Percentiles rank a stretch among this genome's conserved stretches.
Evolutionary conservation across 2,113 vertebrate genomes (phyloP).

Genomic region (Peromyscus californicus): DNA sequence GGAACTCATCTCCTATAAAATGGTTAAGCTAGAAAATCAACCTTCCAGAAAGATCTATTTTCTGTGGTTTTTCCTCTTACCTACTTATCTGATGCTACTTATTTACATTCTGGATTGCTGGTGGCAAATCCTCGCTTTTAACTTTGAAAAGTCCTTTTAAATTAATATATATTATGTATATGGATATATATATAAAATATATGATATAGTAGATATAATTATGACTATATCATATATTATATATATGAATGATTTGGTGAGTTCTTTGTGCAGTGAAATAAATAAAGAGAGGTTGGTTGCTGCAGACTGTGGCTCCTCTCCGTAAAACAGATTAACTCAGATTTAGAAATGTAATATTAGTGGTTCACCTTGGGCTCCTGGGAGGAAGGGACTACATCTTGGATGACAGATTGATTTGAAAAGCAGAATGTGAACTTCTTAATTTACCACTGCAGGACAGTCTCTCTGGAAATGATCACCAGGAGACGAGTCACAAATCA

Average conservation of each 20-base stretch:
- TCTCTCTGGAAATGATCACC: slow-evolving; percentile 58
- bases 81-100: not conserved
- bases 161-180: not conserved
- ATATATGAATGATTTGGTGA: not conserved
- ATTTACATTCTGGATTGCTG: slow-evolving; percentile 38
- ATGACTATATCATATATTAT: not conserved
- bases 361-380: slow-evolving; percentile 41
- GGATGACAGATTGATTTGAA: slow-evolving; percentile 54
- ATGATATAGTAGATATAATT: no score
- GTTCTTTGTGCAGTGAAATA: not conserved
- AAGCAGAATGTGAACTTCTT: slow-evolving; percentile 61
- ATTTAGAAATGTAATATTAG: slow-evolving; percentile 61
- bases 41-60: slow-evolving; percentile 28
- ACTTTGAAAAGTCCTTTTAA: slow-evolving; percentile 42
- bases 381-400: slow-evolving; percentile 48
- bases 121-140: slow-evolving; percentile 1
- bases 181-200: no score
- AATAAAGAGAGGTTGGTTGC: slow-evolving; percentile 13
- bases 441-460: slow-evolving; percentile 55
- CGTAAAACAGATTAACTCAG: slow-evolving; percentile 52
- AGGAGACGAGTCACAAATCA: slow-evolving; percentile 66
- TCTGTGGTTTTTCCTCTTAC: slow-evolving; percentile 6
- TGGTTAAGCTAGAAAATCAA: slow-evolving; percentile 59
- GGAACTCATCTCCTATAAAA: not conserved
- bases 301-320: not conserved